Evolutionary conservation across 53 echinoderm and acorn worm genomes (phyloP).

Genomic region (Holothuria leucospilota): DNA sequence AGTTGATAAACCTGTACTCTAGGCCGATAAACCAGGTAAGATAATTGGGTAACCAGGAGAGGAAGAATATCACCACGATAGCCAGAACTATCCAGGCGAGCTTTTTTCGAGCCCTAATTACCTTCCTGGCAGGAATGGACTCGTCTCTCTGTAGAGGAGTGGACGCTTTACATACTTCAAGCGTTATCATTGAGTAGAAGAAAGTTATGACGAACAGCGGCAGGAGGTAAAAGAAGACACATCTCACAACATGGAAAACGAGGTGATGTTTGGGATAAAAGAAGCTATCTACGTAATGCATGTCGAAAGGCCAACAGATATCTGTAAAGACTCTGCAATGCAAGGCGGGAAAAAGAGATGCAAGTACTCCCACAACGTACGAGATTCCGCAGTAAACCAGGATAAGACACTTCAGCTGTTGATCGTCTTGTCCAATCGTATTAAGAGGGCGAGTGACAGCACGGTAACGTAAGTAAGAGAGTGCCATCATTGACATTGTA

Average conservation of each 20-base stretch:
- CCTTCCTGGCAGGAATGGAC: neutral
- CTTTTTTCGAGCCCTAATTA: neutral
- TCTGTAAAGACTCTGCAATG: no score
- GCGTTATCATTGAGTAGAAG: neutral
- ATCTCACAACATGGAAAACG: neutral
- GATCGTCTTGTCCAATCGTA: neutral
- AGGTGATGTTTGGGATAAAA: no score
- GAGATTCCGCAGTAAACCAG: no score
- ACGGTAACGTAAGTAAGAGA: conserved; percentile 19
- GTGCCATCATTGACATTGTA: neutral
- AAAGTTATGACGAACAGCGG: neutral
- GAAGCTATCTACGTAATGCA: no score
- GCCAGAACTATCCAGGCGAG: conserved; percentile 1
- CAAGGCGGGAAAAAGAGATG: no score
- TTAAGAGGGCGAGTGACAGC: neutral
- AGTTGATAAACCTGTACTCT: no score
- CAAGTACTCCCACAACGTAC: no score
- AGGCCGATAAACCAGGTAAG: neutral
- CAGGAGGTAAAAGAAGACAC: neutral
- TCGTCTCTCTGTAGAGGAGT: neutral
- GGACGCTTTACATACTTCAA: neutral
- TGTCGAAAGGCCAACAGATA: no score
- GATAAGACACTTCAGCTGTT: no score
- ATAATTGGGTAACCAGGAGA: conserved; percentile 32
- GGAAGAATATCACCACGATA: neutral